Evolutionary conservation across 2,797 vertebrate species (phyloP).

Genomic region (Distichodus sexfasciatus): DNA sequence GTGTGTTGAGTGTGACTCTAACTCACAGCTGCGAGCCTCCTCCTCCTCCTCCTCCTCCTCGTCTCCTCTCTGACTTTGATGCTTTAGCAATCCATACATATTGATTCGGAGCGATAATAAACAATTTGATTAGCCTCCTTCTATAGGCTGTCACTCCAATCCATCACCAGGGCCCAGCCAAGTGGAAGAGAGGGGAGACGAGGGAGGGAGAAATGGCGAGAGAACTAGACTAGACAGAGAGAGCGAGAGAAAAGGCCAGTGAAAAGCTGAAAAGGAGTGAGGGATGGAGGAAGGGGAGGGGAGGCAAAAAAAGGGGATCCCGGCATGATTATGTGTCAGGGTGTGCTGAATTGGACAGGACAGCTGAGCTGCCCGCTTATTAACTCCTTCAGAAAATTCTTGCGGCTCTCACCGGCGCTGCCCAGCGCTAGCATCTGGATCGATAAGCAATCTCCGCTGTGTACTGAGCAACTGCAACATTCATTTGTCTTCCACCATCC

Average conservation of each 20-base stretch:
- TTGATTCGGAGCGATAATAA: slow-evolving; percentile 99
- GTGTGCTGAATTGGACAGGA: slow-evolving; percentile 99
- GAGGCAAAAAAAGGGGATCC: slow-evolving; percentile 92
- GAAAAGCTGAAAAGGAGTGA: slow-evolving; percentile 44
- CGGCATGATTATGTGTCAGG: slow-evolving; percentile 97
- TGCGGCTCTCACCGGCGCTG: slow-evolving; percentile 86
- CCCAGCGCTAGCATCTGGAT: slow-evolving; percentile 98
- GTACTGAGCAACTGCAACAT: slow-evolving; percentile 98
- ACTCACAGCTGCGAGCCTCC: slow-evolving; percentile 77
- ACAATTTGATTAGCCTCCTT: slow-evolving; percentile 99
- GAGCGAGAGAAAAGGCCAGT: slow-evolving; percentile 61
- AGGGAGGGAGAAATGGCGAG: slow-evolving; percentile 76
- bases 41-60: slow-evolving; percentile 84
- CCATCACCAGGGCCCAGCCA: slow-evolving; percentile 89
- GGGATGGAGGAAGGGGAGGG: slow-evolving; percentile 63
- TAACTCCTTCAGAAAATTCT: slow-evolving; percentile 99
- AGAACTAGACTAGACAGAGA: slow-evolving; percentile 70
- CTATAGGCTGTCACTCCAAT: slow-evolving; percentile 99
- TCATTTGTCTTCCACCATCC: slow-evolving; percentile 97
- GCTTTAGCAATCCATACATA: slow-evolving; percentile 99
- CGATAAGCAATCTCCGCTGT: slow-evolving; percentile 99
- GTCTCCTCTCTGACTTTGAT: slow-evolving; percentile 90
- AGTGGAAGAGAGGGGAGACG: slow-evolving; percentile 87
- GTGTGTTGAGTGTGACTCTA: slow-evolving; percentile 71
- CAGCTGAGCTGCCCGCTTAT: slow-evolving; percentile 99